phyloP scores from a whole-genome alignment of 2,888 invertebrate genomes.

The Nomada fabriciana region DNA sequence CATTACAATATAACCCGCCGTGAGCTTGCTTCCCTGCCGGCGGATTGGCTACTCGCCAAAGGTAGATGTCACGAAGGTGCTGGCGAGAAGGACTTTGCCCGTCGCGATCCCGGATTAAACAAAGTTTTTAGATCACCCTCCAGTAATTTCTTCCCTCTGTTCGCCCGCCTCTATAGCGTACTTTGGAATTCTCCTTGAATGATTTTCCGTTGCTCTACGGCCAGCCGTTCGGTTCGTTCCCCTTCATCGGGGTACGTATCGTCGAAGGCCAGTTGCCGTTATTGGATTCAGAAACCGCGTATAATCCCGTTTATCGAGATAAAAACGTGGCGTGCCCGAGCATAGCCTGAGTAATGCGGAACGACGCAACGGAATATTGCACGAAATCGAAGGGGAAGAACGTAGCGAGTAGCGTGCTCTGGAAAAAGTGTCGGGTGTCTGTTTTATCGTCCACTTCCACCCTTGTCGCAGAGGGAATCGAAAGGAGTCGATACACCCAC shows the following conservation, averaged over 20 bases:
- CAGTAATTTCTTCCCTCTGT: slow-evolving; percentile 22
- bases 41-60: slow-evolving; percentile 47
- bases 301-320: slow-evolving; percentile 18
- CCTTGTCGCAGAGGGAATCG: slow-evolving; percentile 56
- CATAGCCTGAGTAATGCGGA: not conserved
- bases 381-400: slow-evolving; percentile 46
- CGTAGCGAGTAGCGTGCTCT: slow-evolving; percentile 28
- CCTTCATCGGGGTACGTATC: too few species aligned
- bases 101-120: slow-evolving; percentile 51
- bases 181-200: too few species aligned
- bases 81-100: slow-evolving; percentile 31
- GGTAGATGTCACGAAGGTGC: slow-evolving; percentile 46
- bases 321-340: slow-evolving; percentile 9
- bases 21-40: slow-evolving; percentile 13
- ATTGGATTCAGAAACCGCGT: not conserved
- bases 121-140: slow-evolving; percentile 38
- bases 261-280: not conserved
- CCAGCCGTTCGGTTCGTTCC: too few species aligned
- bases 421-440: slow-evolving; percentile 63
- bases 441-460: slow-evolving; percentile 67
- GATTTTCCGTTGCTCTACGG: too few species aligned
- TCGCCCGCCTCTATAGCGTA: too few species aligned
- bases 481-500: slow-evolving; percentile 60
- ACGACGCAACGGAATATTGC: slow-evolving; percentile 23
- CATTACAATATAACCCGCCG: slow-evolving; percentile 15